phyloP scores from a whole-genome alignment of 2,797 vertebrate species.

The Pampus argenteus region DNA sequence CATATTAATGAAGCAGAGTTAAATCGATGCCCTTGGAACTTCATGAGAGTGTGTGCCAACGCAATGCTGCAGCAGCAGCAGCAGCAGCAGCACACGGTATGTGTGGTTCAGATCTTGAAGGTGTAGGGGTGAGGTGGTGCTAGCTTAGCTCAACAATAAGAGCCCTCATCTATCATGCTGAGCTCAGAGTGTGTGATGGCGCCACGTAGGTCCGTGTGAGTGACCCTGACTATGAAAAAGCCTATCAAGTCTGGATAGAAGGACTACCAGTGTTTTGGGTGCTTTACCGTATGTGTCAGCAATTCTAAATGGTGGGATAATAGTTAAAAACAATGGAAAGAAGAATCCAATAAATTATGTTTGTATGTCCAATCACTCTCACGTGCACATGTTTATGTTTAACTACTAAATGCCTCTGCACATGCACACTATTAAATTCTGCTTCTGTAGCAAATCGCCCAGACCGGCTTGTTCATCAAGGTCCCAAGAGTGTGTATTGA shows the following conservation, averaged over 20 bases:
- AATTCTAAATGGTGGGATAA: constrained; percentile 53
- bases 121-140: constrained; percentile 18
- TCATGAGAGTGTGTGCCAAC: constrained; percentile 68
- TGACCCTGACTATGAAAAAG: constrained; percentile 67
- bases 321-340: constrained; percentile 45
- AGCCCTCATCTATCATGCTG: constrained; percentile 77
- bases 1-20: constrained; percentile 85
- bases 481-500: constrained; percentile 56
- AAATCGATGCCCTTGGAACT: constrained; percentile 85
- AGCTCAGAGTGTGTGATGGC: constrained; percentile 56
- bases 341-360: constrained; percentile 33
- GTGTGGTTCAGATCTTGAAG: constrained; percentile 50
- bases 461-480: constrained; percentile 64
- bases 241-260: constrained; percentile 55
- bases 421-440: constrained; percentile 50
- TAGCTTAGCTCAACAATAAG: constrained; percentile 63
- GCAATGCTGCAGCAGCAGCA: constrained; percentile 69
- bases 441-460: constrained; percentile 62
- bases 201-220: constrained; percentile 62
- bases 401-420: constrained; percentile 17
- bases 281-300: constrained; percentile 50
- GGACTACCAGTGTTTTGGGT: constrained; percentile 36
- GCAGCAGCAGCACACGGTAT: constrained; percentile 60
- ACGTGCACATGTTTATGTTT: constrained; percentile 23
- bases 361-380: constrained; percentile 19